Percentiles rank a stretch among this genome's conserved stretches.
phyloP scores from a whole-genome alignment of 2,113 vertebrate genomes.

The Nesoenas mayeri region DNA sequence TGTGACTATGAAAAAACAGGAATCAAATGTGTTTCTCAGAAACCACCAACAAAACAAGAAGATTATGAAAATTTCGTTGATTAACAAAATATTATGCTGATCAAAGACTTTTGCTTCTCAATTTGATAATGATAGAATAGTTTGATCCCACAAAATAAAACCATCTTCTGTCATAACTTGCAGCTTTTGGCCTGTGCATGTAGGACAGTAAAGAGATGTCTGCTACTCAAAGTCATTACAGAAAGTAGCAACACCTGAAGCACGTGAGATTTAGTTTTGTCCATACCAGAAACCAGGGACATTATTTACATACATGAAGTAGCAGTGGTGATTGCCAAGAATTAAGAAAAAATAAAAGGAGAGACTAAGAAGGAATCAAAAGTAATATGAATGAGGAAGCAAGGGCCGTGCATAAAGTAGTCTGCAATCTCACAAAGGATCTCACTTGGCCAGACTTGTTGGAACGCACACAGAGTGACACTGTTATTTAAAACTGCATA shows the following conservation, averaged over 20 bases:
- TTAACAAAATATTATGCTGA: not conserved
- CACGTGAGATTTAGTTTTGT: not conserved
- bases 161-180: not conserved
- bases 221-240: not conserved
- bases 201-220: not conserved
- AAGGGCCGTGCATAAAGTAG: not conserved
- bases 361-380: not conserved
- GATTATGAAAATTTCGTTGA: not conserved
- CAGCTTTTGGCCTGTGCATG: not conserved
- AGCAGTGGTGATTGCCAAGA: not conserved
- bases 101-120: not conserved
- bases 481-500: not conserved
- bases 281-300: not conserved
- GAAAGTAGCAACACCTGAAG: not conserved
- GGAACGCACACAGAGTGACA: not conserved
- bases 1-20: not conserved
- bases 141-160: not conserved
- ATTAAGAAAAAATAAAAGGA: not conserved
- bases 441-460: conserved; percentile 29
- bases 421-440: not conserved
- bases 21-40: not conserved
- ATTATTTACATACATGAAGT: not conserved
- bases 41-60: not conserved
- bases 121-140: not conserved
- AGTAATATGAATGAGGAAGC: not conserved